phyloP scores from a whole-genome alignment of 2,113 vertebrate species.

The Sapajus apella region DNA sequence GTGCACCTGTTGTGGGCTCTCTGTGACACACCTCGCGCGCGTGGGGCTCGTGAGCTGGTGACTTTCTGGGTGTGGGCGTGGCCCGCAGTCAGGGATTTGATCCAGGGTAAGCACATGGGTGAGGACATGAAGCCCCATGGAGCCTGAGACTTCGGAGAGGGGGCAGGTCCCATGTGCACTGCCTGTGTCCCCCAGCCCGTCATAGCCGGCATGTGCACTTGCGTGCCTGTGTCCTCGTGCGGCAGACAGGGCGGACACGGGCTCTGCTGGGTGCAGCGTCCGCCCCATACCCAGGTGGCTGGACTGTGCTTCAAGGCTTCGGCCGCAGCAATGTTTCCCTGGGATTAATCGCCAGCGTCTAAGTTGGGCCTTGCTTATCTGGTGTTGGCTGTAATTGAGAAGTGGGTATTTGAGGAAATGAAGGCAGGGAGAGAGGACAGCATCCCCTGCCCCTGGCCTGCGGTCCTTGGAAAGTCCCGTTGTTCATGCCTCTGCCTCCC shows the following conservation, averaged over 20 bases:
- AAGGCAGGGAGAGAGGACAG: background rate
- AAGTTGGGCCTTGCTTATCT: background rate
- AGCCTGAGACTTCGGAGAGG: too few relatives aligned
- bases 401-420: background rate
- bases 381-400: background rate
- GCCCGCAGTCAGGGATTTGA: background rate
- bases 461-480: background rate
- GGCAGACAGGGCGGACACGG: background rate
- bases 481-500: background rate
- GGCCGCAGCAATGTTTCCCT: background rate
- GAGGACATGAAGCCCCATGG: background rate
- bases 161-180: fast-evolving
- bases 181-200: fast-evolving
- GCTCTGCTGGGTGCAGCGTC: too few relatives aligned
- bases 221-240: background rate
- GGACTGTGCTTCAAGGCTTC: too few relatives aligned
- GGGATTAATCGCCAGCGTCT: background rate
- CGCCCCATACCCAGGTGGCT: background rate
- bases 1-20: background rate
- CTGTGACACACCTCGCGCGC: fast-evolving
- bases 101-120: fast-evolving
- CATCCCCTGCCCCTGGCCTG: background rate
- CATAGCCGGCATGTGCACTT: fast-evolving
- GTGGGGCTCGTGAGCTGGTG: fast-evolving
- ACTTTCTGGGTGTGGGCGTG: fast-evolving